phyloP scores from a whole-genome alignment of 2,797 vertebrate species.

The Catharus ustulatus region DNA sequence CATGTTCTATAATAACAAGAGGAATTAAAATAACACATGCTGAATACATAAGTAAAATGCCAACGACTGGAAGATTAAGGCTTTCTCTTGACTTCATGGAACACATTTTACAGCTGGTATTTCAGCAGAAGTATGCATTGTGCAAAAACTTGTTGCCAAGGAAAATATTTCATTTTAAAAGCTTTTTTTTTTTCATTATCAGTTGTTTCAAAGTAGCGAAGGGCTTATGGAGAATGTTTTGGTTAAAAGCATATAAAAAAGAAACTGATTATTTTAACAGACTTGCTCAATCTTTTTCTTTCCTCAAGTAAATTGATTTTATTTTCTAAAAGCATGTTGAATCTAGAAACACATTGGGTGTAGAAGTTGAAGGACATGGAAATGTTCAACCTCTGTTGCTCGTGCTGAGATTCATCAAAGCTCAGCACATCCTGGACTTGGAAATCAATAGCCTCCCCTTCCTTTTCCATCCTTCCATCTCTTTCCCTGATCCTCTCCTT shows the following conservation, averaged over 20 bases:
- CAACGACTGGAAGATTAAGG: background rate
- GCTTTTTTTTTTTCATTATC: background rate
- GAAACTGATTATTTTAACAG: background rate
- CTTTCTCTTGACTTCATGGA: conserved; percentile 20
- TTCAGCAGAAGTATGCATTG: background rate
- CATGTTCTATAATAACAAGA: background rate
- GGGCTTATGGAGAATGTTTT: background rate
- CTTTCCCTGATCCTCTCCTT: background rate
- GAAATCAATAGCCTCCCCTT: background rate
- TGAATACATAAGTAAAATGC: conserved; percentile 14
- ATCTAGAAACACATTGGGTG: background rate
- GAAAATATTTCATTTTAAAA: conserved; percentile 35
- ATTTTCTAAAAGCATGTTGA: background rate
- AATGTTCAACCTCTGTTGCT: background rate
- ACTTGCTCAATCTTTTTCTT: background rate
- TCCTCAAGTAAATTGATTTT: background rate
- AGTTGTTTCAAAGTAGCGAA: background rate
- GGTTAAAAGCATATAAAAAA: background rate
- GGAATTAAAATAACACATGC: background rate
- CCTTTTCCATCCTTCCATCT: background rate
- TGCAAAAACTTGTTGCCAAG: background rate
- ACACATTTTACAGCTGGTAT: conserved; percentile 31
- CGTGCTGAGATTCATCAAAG: background rate
- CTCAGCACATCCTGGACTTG: background rate
- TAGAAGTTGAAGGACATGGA: background rate